phyloP scores from a whole-genome alignment of 1,140 invertebrate genomes.

The Cephus cinctus region DNA sequence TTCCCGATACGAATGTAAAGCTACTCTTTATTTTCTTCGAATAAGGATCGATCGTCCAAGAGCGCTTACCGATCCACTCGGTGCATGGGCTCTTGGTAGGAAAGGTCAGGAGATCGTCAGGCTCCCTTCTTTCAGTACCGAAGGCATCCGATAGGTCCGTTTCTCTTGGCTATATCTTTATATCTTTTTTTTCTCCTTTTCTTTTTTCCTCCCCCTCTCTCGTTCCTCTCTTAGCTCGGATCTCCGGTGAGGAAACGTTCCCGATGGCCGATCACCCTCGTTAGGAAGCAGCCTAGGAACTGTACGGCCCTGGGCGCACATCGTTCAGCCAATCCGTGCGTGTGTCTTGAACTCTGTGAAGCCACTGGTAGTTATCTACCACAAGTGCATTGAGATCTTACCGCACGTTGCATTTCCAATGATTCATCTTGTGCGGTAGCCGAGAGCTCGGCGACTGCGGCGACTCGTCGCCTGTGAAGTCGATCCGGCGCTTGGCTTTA shows the following conservation, averaged over 20 bases:
- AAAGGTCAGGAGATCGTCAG: too few species aligned
- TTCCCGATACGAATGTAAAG: too few species aligned
- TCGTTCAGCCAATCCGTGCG: slow-evolving; percentile 23
- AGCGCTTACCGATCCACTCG: too few species aligned
- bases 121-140: background rate
- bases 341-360: slow-evolving; percentile 19
- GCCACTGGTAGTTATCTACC: slow-evolving; percentile 28
- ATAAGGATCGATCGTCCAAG: too few species aligned
- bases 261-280: slow-evolving; percentile 34
- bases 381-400: slow-evolving; percentile 26
- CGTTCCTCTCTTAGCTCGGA: slow-evolving; percentile 14
- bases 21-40: too few species aligned
- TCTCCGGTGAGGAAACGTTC: slow-evolving; percentile 28
- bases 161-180: slow-evolving; percentile 5
- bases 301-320: slow-evolving; percentile 11
- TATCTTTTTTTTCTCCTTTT: background rate
- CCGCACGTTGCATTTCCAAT: slow-evolving; percentile 31
- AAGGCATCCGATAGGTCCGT: slow-evolving; percentile 5
- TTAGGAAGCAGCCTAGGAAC: slow-evolving; percentile 17
- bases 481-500: slow-evolving; percentile 19
- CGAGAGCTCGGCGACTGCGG: slow-evolving; percentile 4
- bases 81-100: too few species aligned
- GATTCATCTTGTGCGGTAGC: slow-evolving; percentile 39
- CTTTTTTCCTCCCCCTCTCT: slow-evolving; percentile 18
- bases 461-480: slow-evolving; percentile 5